Percentiles rank a stretch among this genome's conserved stretches.
These are phyloP conservation scores for Oncorhynchus mykiss DNA, from an alignment of 2,113 vertebrate genomes.

Conservation along the genomic window DNA sequence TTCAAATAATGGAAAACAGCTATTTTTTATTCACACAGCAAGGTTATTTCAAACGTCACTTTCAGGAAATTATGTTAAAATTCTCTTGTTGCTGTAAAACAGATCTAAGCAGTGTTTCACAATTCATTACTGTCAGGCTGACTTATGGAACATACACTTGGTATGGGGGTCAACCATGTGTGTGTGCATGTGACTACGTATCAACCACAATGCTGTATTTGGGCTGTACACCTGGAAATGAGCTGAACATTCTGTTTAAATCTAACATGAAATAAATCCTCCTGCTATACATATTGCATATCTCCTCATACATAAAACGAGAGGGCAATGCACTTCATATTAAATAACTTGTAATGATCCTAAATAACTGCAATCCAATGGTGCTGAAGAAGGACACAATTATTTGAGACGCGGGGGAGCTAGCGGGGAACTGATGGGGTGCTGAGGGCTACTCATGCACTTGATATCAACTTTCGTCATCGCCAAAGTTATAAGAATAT, in stretches of 20 bases:
- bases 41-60: constrained; percentile 65
- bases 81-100: constrained; percentile 32
- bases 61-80: constrained; percentile 33
- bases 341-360: constrained; percentile 61
- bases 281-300: constrained; percentile 41
- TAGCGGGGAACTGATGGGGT: not conserved
- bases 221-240: constrained; percentile 41
- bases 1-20: constrained; percentile 53
- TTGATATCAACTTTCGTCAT: constrained; percentile 25
- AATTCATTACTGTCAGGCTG: constrained; percentile 30
- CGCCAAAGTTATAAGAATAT: constrained; percentile 53
- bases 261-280: constrained; percentile 68
- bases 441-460: constrained; percentile 28
- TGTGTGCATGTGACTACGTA: constrained; percentile 38
- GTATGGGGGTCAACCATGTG: not conserved
- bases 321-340: constrained; percentile 41
- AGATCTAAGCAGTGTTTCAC: constrained; percentile 41
- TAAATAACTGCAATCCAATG: constrained; percentile 51
- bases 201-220: constrained; percentile 34
- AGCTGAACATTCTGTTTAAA: constrained; percentile 46
- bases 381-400: constrained; percentile 56
- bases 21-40: constrained; percentile 57
- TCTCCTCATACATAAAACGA: constrained; percentile 41
- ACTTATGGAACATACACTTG: constrained; percentile 50
- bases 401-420: constrained; percentile 44